phyloP scores from a whole-genome alignment of 2,888 invertebrate genomes.

The Ormyrus thymus region DNA sequence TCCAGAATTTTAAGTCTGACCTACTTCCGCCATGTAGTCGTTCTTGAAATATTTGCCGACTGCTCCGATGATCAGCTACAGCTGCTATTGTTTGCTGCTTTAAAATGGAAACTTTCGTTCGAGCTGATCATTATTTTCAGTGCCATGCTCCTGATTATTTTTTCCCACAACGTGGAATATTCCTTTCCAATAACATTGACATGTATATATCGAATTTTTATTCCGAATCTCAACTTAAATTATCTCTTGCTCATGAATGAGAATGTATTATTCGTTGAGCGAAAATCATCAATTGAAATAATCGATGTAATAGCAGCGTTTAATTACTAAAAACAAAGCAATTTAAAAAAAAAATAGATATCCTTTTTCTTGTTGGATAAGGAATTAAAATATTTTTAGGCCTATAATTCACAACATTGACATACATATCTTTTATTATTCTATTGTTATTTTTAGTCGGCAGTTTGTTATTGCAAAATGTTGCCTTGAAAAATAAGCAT shows the following conservation, averaged over 20 bases:
- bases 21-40: slow-evolving; percentile 5
- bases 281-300: too few relatives aligned
- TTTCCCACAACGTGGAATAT: slow-evolving; percentile 23
- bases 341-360: too few relatives aligned
- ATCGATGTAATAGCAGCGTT: too few relatives aligned
- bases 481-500: background rate
- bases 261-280: too few relatives aligned
- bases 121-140: background rate
- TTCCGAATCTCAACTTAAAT: background rate
- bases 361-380: background rate
- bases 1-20: background rate
- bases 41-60: background rate
- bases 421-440: too few relatives aligned
- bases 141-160: background rate
- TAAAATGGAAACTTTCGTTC: slow-evolving; percentile 4
- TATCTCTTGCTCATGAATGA: background rate
- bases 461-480: too few relatives aligned
- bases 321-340: too few relatives aligned
- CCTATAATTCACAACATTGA: too few relatives aligned
- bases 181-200: slow-evolving; percentile 21
- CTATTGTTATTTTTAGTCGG: too few relatives aligned
- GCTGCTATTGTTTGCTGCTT: background rate
- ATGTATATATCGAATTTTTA: slow-evolving; percentile 4
- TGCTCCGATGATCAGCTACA: background rate
- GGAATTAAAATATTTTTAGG: too few relatives aligned